Evolutionary conservation across 2,113 vertebrate species (phyloP), one percentile per base, ranked within the genome.

Genomic region (Scalopus aquaticus): DNA sequence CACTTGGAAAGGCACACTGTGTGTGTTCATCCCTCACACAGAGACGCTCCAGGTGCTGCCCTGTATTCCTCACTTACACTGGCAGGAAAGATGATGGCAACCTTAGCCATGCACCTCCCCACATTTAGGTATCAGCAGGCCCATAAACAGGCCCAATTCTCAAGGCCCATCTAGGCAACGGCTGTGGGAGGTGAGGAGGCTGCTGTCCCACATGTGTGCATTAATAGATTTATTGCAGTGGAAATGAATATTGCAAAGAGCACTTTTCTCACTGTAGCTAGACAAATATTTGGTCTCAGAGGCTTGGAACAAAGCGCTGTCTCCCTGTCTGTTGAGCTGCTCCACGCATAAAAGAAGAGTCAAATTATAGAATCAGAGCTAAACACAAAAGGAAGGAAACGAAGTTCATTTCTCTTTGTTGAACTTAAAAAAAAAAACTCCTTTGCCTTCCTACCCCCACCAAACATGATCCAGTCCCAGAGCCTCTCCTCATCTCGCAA

Each of bases 401-500:
- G 3, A 35, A 81, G 17, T 15, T 70, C 0, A 3, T 70, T 9
- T 80, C 49, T 81, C 64, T 64, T 95, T 69, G 95, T 94, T 82
- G 93, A 94, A 85, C 94, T 92, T 91, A 96, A 90, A 95, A 97
- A 97, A 97, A 97, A 56, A 81, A 73, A 39, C 9, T 24, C 12
- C 37, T 65, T 88, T 9, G 49, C 77, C 39, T 93, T 83, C 78
- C 51, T 79, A 56, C 5, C 28, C 20, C 24, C 6, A 15, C n/a
- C 32, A 49, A 32, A 19, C 9, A 77, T 0, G 51, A 39, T 74
- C 13, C 1, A 2, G 19, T 10, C n/a, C 17, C 69, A 54, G 16
- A 42, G 51, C 32, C 65, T 32, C 32, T 42, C 39, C 39, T 58
- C 24, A 28, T 17, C 37, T 30, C 49, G 20, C 11, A 1, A 37